A percentile compares a stretch with the other conserved stretches of the same genome.
Evolutionary conservation across 2,797 vertebrate genomes (phyloP).

Genomic region (Dendrocincla fuliginosa): DNA sequence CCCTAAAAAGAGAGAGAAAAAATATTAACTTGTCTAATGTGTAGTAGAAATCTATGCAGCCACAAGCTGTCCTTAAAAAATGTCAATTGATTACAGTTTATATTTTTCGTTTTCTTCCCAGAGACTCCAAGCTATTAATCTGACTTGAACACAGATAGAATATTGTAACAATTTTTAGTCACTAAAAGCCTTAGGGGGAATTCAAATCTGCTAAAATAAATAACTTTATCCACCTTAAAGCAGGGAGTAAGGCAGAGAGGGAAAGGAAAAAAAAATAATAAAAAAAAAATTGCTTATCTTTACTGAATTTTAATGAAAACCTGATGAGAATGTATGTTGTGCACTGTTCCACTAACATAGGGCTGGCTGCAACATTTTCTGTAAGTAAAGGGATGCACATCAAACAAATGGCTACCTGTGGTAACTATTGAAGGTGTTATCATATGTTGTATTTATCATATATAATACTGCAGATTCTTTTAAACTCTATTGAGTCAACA

Average conservation of each 20-base stretch:
- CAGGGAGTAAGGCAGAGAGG: not conserved
- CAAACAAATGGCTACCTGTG: not conserved
- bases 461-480: not conserved
- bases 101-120: conserved; percentile 57
- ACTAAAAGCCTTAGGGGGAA: not conserved
- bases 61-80: conserved; percentile 50
- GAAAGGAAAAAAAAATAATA: not conserved
- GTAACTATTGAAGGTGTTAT: not conserved
- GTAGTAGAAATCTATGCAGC: conserved; percentile 37
- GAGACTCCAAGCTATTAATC: conserved; percentile 34
- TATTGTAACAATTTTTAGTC: conserved; percentile 2
- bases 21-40: conserved; percentile 31
- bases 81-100: conserved; percentile 59
- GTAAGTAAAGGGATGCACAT: not conserved
- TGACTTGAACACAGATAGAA: not conserved
- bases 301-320: not conserved
- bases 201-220: not conserved
- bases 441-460: not conserved
- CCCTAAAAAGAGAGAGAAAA: not conserved
- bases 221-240: not conserved
- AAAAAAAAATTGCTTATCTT: not conserved
- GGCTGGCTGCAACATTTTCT: not conserved
- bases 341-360: not conserved
- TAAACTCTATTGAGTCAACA: not conserved
- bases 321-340: not conserved